Evolutionary conservation across 2,797 vertebrate genomes (phyloP).

Genomic region (Borostomias antarcticus): DNA sequence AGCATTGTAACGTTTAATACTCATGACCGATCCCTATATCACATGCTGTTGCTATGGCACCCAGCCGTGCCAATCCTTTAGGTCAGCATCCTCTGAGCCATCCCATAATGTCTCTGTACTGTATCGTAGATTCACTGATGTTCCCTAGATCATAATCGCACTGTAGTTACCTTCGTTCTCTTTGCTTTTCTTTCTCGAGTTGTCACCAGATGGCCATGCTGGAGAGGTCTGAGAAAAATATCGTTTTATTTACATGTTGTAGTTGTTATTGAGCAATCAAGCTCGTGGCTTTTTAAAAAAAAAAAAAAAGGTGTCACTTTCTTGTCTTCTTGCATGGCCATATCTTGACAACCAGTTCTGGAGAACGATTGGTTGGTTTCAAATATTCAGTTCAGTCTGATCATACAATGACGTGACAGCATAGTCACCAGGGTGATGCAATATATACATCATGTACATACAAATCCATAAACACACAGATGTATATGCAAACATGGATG

Average conservation of each 20-base stretch:
- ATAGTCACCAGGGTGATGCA: conserved; percentile 36
- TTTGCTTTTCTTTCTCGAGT: conserved; percentile 13
- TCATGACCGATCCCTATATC: conserved; percentile 17
- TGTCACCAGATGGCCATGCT: conserved; percentile 27
- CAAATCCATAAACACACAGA: conserved; percentile 73
- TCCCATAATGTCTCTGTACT: conserved; percentile 32
- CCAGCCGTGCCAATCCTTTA: conserved; percentile 13
- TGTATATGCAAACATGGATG: conserved; percentile 49
- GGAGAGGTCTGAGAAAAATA: conserved; percentile 12
- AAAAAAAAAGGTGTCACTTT: not conserved
- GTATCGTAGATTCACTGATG: conserved; percentile 37
- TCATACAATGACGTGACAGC: conserved; percentile 23
- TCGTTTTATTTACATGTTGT: too few species aligned
- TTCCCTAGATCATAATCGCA: conserved; percentile 24
- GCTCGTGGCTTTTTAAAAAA: too few species aligned
- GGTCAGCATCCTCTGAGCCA: conserved; percentile 15
- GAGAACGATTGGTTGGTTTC: conserved; percentile 20
- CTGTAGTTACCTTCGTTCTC: conserved; percentile 23
- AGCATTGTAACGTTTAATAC: conserved; percentile 20
- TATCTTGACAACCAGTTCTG: conserved; percentile 17
- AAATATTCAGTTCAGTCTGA: conserved; percentile 6
- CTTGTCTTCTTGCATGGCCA: conserved; percentile 20
- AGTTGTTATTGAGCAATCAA: too few species aligned
- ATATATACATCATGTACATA: conserved; percentile 73
- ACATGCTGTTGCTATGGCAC: conserved; percentile 40